These are phyloP conservation scores for Heteronetta atricapilla DNA, from an alignment of 2,113 vertebrate species.

Conservation along the genomic window DNA sequence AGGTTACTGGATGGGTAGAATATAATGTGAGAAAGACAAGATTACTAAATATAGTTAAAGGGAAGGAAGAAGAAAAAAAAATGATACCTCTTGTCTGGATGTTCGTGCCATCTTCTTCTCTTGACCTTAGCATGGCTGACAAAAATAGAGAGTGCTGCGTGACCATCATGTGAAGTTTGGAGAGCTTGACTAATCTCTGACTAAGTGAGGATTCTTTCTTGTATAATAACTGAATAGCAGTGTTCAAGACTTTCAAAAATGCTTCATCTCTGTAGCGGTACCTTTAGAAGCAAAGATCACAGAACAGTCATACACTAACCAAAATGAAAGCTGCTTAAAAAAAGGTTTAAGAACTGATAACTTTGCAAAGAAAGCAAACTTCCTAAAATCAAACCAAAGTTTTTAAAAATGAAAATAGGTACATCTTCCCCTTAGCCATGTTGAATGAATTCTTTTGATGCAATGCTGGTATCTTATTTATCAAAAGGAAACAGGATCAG, in stretches of 20 bases:
- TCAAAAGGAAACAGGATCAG: not conserved
- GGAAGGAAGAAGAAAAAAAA: not conserved
- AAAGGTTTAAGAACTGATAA: not conserved
- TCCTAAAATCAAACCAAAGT: not conserved
- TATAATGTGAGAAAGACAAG: not conserved
- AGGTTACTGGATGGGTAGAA: not conserved
- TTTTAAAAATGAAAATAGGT: not conserved
- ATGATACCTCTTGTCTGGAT: conserved; percentile 80
- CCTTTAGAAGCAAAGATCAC: conserved; percentile 69
- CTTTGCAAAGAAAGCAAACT: not conserved
- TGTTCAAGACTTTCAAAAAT: conserved; percentile 79
- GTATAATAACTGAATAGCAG: conserved; percentile 79
- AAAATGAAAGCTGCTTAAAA: not conserved
- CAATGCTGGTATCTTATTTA: not conserved
- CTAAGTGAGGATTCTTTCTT: conserved; percentile 5
- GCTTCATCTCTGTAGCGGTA: conserved; percentile 83
- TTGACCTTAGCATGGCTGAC: conserved; percentile 81
- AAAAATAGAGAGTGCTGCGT: conserved; percentile 93
- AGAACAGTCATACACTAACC: not conserved
- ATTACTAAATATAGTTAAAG: not conserved
- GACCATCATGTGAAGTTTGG: conserved; percentile 87
- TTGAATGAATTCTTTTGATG: not conserved
- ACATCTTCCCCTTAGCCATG: not conserved
- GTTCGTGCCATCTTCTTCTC: conserved; percentile 53
- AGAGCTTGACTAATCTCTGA: conserved; percentile 75